Conservation (phyloP, 1,140 invertebrate species). For the Xylocopa sonorina region DNA sequence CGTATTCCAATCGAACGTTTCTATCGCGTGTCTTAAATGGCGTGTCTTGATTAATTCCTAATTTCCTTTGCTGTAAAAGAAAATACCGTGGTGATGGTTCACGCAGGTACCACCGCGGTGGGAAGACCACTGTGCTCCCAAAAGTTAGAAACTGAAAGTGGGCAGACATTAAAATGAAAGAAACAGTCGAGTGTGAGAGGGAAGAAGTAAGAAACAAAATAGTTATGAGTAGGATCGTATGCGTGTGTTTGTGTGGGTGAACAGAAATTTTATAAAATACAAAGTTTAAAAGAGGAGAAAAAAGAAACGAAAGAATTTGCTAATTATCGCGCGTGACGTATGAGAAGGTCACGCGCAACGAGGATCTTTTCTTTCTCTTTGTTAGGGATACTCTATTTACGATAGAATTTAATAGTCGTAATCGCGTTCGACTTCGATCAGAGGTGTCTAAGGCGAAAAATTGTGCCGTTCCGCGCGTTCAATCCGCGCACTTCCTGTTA, state of each 20-base stretch:
- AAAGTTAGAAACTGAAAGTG: too few relatives aligned
- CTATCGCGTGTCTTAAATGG: too few relatives aligned
- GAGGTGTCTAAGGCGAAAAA: conserved; percentile 49
- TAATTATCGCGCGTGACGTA: conserved; percentile 42
- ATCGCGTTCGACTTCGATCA: conserved; percentile 70
- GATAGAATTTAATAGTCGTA: conserved; percentile 64
- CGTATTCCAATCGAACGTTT: too few relatives aligned
- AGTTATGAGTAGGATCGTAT: neutral
- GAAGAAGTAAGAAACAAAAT: conserved; percentile 11
- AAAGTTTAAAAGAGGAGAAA: too few relatives aligned
- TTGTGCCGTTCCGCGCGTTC: neutral
- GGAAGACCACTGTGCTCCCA: too few relatives aligned
- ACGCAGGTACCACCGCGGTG: too few relatives aligned
- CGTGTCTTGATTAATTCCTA: too few relatives aligned
- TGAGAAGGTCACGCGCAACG: conserved; percentile 1
- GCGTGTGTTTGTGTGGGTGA: conserved; percentile 6
- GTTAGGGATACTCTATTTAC: conserved; percentile 68
- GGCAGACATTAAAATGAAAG: too few relatives aligned
- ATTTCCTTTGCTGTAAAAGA: too few relatives aligned
- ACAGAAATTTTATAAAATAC: conserved; percentile 61
- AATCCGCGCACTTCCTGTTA: conserved; percentile 4
- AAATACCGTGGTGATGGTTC: too few relatives aligned
- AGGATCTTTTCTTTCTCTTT: conserved; percentile 46
- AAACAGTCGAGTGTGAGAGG: conserved; percentile 34
- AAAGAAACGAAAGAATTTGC: conserved; percentile 32